Percentiles rank a stretch among this genome's conserved stretches.
These are phyloP conservation scores for Eucidaris tribuloides DNA, from an alignment of 35 echinoderm and acorn worm species.

Conservation along the genomic window DNA sequence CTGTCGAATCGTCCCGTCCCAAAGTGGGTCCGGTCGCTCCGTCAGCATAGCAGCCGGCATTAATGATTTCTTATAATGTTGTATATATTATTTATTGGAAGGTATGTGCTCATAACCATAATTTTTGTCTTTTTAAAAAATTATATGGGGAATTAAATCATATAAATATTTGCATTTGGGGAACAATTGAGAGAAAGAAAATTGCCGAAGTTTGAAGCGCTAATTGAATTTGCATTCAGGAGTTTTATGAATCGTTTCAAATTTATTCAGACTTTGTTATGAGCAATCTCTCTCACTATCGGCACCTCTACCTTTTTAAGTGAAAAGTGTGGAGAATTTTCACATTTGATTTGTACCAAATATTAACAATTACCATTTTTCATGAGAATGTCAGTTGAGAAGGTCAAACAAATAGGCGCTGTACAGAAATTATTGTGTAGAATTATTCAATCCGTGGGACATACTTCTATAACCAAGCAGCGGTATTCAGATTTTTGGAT, in stretches of 20 bases:
- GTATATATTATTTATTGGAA: conserved; percentile 43
- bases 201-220: not conserved
- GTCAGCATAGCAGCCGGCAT: conserved; percentile 31
- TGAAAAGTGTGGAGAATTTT: too few relatives aligned
- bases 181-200: not conserved
- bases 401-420: too few relatives aligned
- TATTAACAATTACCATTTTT: too few relatives aligned
- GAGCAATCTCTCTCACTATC: too few relatives aligned
- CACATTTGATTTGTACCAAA: too few relatives aligned
- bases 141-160: not conserved
- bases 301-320: too few relatives aligned
- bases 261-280: too few relatives aligned
- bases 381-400: too few relatives aligned
- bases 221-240: not conserved
- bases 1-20: conserved; percentile 6
- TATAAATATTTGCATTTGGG: not conserved
- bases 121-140: not conserved
- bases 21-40: conserved; percentile 52
- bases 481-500: not conserved
- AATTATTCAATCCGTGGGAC: too few relatives aligned
- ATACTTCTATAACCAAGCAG: not conserved
- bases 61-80: not conserved
- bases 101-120: conserved; percentile 13
- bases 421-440: too few relatives aligned
- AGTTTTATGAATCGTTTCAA: not conserved